Base-by-base conservation (phyloP, 2,113 vertebrate genomes). In the Tricholaema leucomelas region DNA sequence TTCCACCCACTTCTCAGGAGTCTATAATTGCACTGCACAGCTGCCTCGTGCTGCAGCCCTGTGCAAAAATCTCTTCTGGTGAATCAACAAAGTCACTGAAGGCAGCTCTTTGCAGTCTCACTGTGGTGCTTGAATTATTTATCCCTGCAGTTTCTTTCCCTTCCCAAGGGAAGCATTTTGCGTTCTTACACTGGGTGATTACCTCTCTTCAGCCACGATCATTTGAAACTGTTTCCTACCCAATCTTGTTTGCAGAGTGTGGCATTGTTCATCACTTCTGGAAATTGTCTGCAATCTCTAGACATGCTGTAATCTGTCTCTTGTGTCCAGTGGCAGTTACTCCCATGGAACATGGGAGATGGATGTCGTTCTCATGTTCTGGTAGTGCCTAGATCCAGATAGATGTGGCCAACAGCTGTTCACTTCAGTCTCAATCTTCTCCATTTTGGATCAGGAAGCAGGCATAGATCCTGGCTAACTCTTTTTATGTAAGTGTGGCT, bases 71-170 rank as follows among this genome's bases (percentile, higher is more conserved):
- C 28, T 73, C 3, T 60, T 85, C 66, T 73, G 31, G 60, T 96
- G 81, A 75, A 58, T 54, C 54, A 82, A 82, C 54, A 80, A 48
- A 94, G 91, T 46, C 36, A 85, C 36, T 94, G 60, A 82, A 76
- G 90, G 92, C 90, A 91, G 85, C 86, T 93, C 83, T 77, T 91
- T 13, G 79, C 33, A 50, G 16, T 84, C 81, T 33, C 52, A 79
- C 66, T 4, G 0, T 61, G 21, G 52, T 60, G 69, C 69, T 93
- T 95, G 35, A 72, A 33, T 74, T 91, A 24, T 87, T 92, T 70
- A 59, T 91, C 66, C 76, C 65, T 80, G 60, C 72, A 80, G 12
- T 25, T 88, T 61, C 52, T 73, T 88, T 74, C 35, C 42, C 24
- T 92, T 85, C 48, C 35, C 60, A 55, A 81, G 75, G 59, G 55